Conservation (phyloP, 2,113 vertebrate species). For the Tinamus guttatus region DNA sequence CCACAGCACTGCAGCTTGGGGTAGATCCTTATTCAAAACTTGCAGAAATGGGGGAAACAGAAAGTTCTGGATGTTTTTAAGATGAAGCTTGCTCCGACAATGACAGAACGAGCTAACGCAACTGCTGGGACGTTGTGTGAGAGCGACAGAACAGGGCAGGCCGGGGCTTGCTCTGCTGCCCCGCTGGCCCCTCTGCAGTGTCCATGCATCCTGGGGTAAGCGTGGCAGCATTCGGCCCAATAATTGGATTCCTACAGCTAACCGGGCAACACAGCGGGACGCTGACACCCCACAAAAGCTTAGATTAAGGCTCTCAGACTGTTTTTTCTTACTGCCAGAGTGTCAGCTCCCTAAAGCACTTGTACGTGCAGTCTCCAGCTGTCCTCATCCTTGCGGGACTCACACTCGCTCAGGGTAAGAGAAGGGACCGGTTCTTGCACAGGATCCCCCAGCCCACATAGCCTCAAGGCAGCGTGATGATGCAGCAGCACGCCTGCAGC, state of each 20-base stretch:
- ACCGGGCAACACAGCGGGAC: fast-evolving
- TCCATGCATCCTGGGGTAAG: too few species aligned
- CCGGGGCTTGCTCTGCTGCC: too few species aligned
- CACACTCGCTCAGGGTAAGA: neutral
- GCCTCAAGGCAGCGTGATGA: neutral
- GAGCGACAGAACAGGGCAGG: fast-evolving
- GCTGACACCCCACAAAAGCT: neutral
- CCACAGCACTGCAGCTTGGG: neutral
- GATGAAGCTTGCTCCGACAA: fast-evolving
- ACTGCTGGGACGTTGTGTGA: neutral
- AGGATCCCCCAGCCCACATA: fast-evolving
- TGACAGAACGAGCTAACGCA: fast-evolving
- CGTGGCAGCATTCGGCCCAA: neutral
- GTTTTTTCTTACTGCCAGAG: neutral
- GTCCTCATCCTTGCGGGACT: fast-evolving
- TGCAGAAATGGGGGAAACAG: neutral
- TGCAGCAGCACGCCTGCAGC: neutral
- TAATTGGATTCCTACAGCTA: fast-evolving
- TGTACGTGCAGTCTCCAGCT: fast-evolving
- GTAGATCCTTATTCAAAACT: neutral
- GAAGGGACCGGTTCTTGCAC: neutral
- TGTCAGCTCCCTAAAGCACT: too few species aligned
- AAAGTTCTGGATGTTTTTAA: neutral
- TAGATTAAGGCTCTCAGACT: neutral
- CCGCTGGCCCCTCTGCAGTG: neutral